Evolutionary conservation across 2,113 vertebrate species (phyloP), one percentile per base, ranked within the genome.

Genomic region (Oxygymnocypris stewartii): DNA sequence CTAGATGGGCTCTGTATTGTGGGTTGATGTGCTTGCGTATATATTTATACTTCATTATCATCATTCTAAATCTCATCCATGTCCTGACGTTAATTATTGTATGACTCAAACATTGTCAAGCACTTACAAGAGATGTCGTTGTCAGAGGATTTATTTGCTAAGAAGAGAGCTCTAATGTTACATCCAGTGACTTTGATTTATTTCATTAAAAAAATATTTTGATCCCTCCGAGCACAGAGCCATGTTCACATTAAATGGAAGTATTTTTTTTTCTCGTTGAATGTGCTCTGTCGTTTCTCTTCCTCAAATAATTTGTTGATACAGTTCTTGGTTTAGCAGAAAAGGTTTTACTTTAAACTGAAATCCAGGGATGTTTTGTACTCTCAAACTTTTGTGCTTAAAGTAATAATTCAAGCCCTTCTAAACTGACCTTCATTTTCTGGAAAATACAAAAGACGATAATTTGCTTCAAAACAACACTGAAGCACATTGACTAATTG

Each of bases 281-380:
- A 51, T 51, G 1, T 28, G 9, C n/a, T 47, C 37, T 69, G 37
- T 28, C 1, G 9, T 28, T 31, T 77, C 16, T 54, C 31, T 54
- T 5, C 14, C 47, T 54, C 47, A 78, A 54, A 78, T 20, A 51
- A 49, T 76, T 49, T 54, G 75, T 78, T 78, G 14, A 76, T 47
- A 47, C 23, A 75, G 25, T 31, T 31, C 40, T 14, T 47, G 42
- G 73, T 20, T 78, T 54, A 6, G 42, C 23, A 44, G 31, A 76
- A 16, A 49, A 8, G n/a, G 12, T 76, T 28, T 76, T 49, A 44
- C 42, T 74, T 75, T 25, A 20, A 73, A 40, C 35, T 75, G 23
- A n/a, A 74, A n/a, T 74, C 2, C 11, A 74, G 71, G 12, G 20
- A 44, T 47, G 40, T 75, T 75, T 31, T 74, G 42, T 74, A 12